Evolutionary conservation across 64 coral and sea anemone genomes (phyloP).

Genomic region (Porites lutea): DNA sequence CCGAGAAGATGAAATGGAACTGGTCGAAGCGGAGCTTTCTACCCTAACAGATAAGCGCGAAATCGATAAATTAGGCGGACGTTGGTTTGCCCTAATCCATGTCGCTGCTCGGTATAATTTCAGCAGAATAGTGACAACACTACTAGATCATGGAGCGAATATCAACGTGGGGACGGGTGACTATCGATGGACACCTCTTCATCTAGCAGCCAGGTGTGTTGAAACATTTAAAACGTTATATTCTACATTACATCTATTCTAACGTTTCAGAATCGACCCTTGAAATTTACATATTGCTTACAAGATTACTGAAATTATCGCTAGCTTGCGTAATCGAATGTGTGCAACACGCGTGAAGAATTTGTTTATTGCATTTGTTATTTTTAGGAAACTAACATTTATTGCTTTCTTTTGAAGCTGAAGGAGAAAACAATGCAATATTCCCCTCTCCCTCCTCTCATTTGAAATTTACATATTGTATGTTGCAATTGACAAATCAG

Average conservation of each 20-base stretch:
- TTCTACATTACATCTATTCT: neutral
- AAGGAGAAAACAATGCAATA: too few relatives aligned
- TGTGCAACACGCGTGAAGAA: too few relatives aligned
- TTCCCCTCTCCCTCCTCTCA: too few relatives aligned
- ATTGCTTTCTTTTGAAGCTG: too few relatives aligned
- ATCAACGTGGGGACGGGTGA: slow-evolving; percentile 49
- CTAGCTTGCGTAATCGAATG: too few relatives aligned
- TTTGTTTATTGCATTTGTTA: too few relatives aligned
- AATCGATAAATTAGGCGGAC: slow-evolving; percentile 23
- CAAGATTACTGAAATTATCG: too few relatives aligned
- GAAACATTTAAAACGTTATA: neutral
- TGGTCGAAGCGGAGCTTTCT: slow-evolving; percentile 33
- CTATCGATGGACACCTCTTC: slow-evolving; percentile 41
- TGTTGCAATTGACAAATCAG: too few relatives aligned
- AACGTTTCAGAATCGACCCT: too few relatives aligned
- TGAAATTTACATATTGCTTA: too few relatives aligned
- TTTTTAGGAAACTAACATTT: too few relatives aligned
- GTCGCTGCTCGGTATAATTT: slow-evolving; percentile 60
- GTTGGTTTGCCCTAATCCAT: slow-evolving; percentile 45
- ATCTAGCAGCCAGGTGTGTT: slow-evolving; percentile 63
- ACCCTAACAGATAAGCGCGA: neutral
- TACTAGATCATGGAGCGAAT: slow-evolving; percentile 39
- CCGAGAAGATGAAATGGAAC: slow-evolving; percentile 40
- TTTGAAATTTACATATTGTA: too few relatives aligned
- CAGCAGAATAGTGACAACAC: neutral